Evolutionary conservation across 1,140 invertebrate genomes (phyloP), one percentile per base, ranked within the genome.

Genomic region (Subanguina moxae): DNA sequence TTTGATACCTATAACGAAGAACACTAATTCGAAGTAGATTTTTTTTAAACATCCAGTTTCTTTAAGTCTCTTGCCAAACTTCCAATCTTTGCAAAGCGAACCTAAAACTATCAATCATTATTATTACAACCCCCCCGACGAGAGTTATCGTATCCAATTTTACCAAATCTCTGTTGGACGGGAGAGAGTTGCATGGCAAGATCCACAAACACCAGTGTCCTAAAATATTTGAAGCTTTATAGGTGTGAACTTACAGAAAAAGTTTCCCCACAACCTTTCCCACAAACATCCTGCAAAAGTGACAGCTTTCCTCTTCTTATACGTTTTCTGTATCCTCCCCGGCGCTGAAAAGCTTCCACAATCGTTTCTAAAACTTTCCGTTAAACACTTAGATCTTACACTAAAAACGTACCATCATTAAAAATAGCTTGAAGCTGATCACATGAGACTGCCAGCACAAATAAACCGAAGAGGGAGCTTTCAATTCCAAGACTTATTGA

Each of bases 401-500:
- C n/a, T n/a, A n/a, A n/a, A n/a, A n/a, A n/a, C n/a, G n/a, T 38
- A 38, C 32, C 90, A 77, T 92, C 90, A 65, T 87, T 87, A 52
- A 91, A 85, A 71, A 93, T 91, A 17, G 90, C 90, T 68, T 68
- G 73, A 25, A 76, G 28, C 57, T 75, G 92, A 86, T 93, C 91
- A 80, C 91, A 89, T 73, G 92, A 87, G 72, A 94, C 93, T 52
- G 90, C 90, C 57, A 90, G 84, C 1, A 93, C 91, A 85, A 94
- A 94, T 76, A 93, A 87, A 23, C 91, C 91, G 85, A 94, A 94
- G 19, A 94, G 83, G 3, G 88, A 85, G 71, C 89, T 90, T 84
- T 93, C 91, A 83, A 93, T 85, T 65, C 91, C 85, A 64, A 94
- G 84, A 73, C 92, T 88, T 32, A 93, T 88, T 68, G 89, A 90